Conservation (phyloP, 1,140 invertebrate species). For the Oscheius sp. region DNA sequence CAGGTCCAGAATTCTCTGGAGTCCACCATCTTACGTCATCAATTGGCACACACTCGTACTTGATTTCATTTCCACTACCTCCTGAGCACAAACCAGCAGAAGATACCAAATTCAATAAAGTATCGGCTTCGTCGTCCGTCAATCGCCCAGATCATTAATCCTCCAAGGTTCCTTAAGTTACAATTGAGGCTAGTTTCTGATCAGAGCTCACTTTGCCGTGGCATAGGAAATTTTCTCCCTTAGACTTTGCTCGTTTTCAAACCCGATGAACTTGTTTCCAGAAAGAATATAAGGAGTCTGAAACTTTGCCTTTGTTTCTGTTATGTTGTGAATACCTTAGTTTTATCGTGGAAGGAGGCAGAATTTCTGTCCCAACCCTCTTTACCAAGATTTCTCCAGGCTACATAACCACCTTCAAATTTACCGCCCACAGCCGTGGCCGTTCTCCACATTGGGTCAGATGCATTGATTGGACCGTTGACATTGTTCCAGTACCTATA, state of each 20-base stretch:
- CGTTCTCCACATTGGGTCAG: conserved; percentile 54
- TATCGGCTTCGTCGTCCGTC: conserved; percentile 87
- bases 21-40: too few relatives aligned
- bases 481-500: conserved; percentile 60
- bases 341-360: too few relatives aligned
- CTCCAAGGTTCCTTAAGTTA: conserved; percentile 80
- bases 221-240: conserved; percentile 41
- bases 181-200: too few relatives aligned
- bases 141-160: conserved; percentile 78
- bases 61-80: too few relatives aligned
- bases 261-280: conserved; percentile 41
- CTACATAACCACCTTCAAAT: conserved; percentile 48
- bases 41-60: too few relatives aligned
- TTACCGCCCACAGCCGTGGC: conserved; percentile 36
- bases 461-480: conserved; percentile 44
- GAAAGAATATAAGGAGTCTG: too few relatives aligned
- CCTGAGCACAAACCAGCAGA: too few relatives aligned
- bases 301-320: too few relatives aligned
- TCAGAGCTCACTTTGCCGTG: too few relatives aligned
- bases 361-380: conserved; percentile 23
- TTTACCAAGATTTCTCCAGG: conserved; percentile 42
- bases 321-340: too few relatives aligned
- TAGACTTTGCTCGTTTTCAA: conserved; percentile 40
- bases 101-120: too few relatives aligned
- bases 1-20: conserved; percentile 21